Evolutionary conservation across 2,113 vertebrate genomes (phyloP).

Genomic region (Pampusana beccarii): DNA sequence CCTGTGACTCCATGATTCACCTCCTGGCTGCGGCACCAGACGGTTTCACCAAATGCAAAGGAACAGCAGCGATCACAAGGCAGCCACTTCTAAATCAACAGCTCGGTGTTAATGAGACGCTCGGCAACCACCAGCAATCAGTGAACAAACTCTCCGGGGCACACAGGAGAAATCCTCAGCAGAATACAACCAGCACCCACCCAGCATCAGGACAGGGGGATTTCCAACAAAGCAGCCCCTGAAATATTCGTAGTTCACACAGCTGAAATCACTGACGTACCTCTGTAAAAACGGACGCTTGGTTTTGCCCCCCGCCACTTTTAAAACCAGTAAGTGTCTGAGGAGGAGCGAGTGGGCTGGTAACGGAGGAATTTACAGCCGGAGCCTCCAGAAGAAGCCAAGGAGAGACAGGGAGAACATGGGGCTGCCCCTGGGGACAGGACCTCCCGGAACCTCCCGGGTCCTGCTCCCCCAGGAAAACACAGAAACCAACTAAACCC

Average conservation of each 20-base stretch:
- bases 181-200: background rate
- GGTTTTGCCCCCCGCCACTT: background rate
- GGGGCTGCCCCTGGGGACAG: no score
- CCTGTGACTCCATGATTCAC: background rate
- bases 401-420: no score
- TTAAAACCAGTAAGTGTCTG: background rate
- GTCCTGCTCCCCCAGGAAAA: no score
- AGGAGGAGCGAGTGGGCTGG: background rate
- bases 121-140: background rate
- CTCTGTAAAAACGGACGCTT: background rate
- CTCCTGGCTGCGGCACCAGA: background rate
- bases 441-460: no score
- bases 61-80: background rate
- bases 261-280: background rate
- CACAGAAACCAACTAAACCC: no score
- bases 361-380: no score
- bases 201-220: background rate
- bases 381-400: no score
- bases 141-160: background rate
- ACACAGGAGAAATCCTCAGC: background rate
- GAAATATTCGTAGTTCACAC: rapidly evolving
- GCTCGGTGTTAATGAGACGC: background rate
- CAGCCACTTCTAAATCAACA: no score
- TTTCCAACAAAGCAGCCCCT: background rate
- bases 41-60: no score